Evolutionary conservation across 2,888 invertebrate species (phyloP), one percentile per base, ranked within the genome.

Genomic region (Dynastes hyllus): DNA sequence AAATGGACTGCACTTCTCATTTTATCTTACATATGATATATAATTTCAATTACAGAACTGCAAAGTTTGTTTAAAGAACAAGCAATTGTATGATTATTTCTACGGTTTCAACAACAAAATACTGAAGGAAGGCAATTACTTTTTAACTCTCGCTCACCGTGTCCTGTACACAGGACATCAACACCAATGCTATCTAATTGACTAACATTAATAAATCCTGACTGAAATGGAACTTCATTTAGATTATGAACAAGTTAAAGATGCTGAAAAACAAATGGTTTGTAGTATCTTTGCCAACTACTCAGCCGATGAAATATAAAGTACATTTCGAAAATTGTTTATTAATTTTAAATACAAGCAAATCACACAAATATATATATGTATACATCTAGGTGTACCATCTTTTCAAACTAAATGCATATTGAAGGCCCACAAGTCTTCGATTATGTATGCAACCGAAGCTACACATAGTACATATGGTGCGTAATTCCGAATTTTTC

Each of bases 1-100:
- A 53, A 53, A 53, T 53, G 22, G 70, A 70, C 51, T 29, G 53
- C 13, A n/a, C 53, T 70, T 53, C 70, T 11, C 70, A 70, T 70
- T 53, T 29, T 16, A 53, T 70, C 29, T 53, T 70, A 32, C 51
- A 53, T 32, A 32, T 32, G n/a, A 53, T 51, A 27, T 70, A 53
- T 70, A 6, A 5, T 13, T 53, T 2, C 29, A 16, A 53, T 16
- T 27, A 53, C 16, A 16, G 29, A 51, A 13, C 29, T 70, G 1
- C 32, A 51, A 6, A 22, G 22, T 9, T 70, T 55, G 70, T 53
- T 70, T 70, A 13, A 53, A 13, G n/a, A 70, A 13, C 51, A 32
- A 11, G 70, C 53, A 70, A 6, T 16, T 29, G 53, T 53, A 6
- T 70, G 70, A 53, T 53, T 70, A 53, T 53, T 29, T 53, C 53